Evolutionary conservation across 2,888 invertebrate genomes (phyloP).

Genomic region (Strigamia maritima): DNA sequence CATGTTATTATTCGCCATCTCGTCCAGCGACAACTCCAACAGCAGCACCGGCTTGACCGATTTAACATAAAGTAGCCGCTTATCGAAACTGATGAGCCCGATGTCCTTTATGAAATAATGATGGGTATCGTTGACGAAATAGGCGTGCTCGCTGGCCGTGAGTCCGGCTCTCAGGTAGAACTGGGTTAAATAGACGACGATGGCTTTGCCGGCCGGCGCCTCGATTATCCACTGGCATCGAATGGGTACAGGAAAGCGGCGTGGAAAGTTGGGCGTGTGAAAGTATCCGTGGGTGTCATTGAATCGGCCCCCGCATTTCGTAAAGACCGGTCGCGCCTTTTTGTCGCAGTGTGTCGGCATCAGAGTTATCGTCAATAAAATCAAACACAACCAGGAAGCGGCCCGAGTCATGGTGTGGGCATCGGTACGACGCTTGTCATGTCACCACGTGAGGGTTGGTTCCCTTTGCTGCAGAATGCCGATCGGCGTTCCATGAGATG

Average conservation of each 20-base stretch:
- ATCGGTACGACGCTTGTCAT: background rate
- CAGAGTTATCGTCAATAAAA: background rate
- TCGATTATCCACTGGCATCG: slow-evolving; percentile 85
- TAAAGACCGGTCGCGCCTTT: background rate
- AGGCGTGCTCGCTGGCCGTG: slow-evolving; percentile 47
- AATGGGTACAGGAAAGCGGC: slow-evolving; percentile 74
- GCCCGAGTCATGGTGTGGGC: background rate
- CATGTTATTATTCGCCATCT: slow-evolving; percentile 63
- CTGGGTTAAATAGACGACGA: slow-evolving; percentile 83
- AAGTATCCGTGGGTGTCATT: slow-evolving; percentile 62
- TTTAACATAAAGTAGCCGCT: slow-evolving; percentile 47
- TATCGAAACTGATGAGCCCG: slow-evolving; percentile 47
- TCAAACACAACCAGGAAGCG: background rate
- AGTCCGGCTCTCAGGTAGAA: slow-evolving; percentile 63
- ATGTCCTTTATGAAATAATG: slow-evolving; percentile 46
- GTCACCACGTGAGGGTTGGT: background rate
- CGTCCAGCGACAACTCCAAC: slow-evolving; percentile 69
- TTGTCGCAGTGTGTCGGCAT: background rate
- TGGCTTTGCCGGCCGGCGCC: slow-evolving; percentile 60
- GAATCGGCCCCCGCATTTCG: slow-evolving; percentile 38
- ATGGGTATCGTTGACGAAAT: slow-evolving; percentile 45
- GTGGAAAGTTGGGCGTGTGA: slow-evolving; percentile 80
- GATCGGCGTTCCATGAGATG: background rate
- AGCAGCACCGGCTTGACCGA: slow-evolving; percentile 69
- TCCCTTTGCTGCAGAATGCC: background rate